Evolutionary conservation across 2,113 vertebrate genomes (phyloP), one percentile per base, ranked within the genome.

Genomic region (Suricata suricatta): DNA sequence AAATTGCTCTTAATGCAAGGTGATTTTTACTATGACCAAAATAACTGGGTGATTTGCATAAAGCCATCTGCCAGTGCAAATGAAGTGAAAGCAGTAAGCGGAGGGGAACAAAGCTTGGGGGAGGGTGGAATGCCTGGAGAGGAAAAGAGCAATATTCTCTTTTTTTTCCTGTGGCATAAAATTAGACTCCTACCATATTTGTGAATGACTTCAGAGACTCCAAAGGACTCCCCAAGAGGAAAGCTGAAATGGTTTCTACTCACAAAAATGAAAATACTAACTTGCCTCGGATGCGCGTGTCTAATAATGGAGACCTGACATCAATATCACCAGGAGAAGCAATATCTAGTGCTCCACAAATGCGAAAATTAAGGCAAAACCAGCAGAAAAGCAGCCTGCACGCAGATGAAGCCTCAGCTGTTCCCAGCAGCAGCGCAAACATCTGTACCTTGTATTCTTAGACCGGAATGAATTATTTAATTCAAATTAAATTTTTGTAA

Each of bases 11-110:
- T 77, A 80, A 95, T 47, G 41, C 47, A 91, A 94, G 31, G 84
- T 97, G 72, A 86, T 85, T 92, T 95, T 93, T 77, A 52, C 79
- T 71, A 79, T 57, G 83, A 77, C n/a, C 38, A n/a, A 98, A 96
- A 96, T 92, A 96, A 96, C 31, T 74, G 50, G 33, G 6, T 66
- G 35, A 60, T 95, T 79, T 90, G 90, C 96, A 94, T 72, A 41
- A 63, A 95, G 87, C 60, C 80, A 76, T 89, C 74, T 86, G 86
- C 76, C 5, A 10, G 8, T 92, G 52, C 72, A 87, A 89, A 81
- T 35, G 50, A 60, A 33, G 44, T 14, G 41, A 64, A 84, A 95
- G 69, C 33, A 57, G 23, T 27, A 76, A 33, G 17, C 69, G 29
- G 4, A 96, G 87, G 90, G 41, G 33, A 80, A 64, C 27, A 41